Evolutionary conservation across 2,797 vertebrate genomes (phyloP).

Genomic region (Peromyscus attwateri): DNA sequence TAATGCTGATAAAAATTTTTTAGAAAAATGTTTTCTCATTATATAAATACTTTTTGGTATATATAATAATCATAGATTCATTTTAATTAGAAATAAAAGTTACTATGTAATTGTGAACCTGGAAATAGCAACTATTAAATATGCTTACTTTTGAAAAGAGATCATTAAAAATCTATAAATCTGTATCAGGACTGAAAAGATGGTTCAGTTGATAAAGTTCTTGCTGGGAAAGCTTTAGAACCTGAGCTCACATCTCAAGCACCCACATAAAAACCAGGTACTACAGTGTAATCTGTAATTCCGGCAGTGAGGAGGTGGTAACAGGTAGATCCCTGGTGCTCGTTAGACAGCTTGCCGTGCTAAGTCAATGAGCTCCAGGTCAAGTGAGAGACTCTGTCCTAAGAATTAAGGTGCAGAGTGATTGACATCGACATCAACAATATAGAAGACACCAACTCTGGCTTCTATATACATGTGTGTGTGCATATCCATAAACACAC

Average conservation of each 20-base stretch:
- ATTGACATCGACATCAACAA: background rate
- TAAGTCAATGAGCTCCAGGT: background rate
- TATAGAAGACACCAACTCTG: background rate
- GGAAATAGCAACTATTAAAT: conserved; percentile 53
- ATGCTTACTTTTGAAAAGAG: conserved; percentile 41
- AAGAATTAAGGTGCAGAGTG: background rate
- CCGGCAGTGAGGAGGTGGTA: background rate
- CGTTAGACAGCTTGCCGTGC: background rate
- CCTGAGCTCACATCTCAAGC: background rate
- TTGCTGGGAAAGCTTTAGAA: background rate
- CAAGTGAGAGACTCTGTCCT: background rate
- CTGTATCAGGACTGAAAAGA: background rate
- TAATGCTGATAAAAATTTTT: background rate
- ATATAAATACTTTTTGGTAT: conserved; percentile 27
- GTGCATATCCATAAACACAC: background rate
- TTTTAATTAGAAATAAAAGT: conserved; percentile 62
- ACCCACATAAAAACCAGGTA: background rate
- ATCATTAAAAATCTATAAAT: background rate
- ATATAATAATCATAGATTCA: conserved; percentile 19
- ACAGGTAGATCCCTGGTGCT: background rate
- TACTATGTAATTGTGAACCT: conserved; percentile 42
- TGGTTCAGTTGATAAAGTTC: background rate
- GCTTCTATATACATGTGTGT: background rate
- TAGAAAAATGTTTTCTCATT: conserved; percentile 19
- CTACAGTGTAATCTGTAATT: background rate